Base-by-base conservation (phyloP, 2,113 vertebrate genomes). In the Merops nubicus region DNA sequence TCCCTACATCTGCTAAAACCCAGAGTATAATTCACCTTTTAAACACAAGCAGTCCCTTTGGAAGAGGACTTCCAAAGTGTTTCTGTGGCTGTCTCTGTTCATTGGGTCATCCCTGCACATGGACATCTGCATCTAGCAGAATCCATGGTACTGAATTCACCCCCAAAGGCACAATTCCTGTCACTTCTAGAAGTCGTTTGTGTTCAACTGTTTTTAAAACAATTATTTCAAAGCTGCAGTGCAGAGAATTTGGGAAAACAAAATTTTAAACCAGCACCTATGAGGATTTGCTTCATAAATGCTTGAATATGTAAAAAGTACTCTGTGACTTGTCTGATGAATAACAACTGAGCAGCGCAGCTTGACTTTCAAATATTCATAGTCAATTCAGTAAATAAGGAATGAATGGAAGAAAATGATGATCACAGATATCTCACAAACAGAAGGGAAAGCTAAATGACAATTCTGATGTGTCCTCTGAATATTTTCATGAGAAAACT, bases 341-440 rank as follows among this genome's bases (percentile, higher is more conserved):
- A 80, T 94, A 94, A 85, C 87, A 94, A 88, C 72, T 57, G 47
- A 88, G 82, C 90, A 60, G 79, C 90, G 81, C 90, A 96, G 90
- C 91, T 96, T 96, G 85, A 95, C 86, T 93, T 96, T 93, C 93
- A 96, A 94, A 96, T 96, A 95, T 92, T 96, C 93, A 91, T 95
- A 78, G 94, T 90, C 72, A 78, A 86, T 96, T 96, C 93, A 93
- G 95, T 96, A 95, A 94, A 88, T 93, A 92, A 96, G 43, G 63
- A 96, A 95, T 75, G 73, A 96, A 94, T 94, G 72, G 76, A 86
- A 93, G 76, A 91, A 95, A 95, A 88, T 84, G 53, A 78, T 87
- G 85, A 87, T 88, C 91, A 83, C 36, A 86, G 93, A 88, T 96
- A 93, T 47, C 90, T 80, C 72, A 87, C 88, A 96, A 96, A 93